Percentiles rank a stretch among this genome's conserved stretches.
Evolutionary conservation across 2,113 vertebrate genomes (phyloP).

Genomic region (Sitta europaea): DNA sequence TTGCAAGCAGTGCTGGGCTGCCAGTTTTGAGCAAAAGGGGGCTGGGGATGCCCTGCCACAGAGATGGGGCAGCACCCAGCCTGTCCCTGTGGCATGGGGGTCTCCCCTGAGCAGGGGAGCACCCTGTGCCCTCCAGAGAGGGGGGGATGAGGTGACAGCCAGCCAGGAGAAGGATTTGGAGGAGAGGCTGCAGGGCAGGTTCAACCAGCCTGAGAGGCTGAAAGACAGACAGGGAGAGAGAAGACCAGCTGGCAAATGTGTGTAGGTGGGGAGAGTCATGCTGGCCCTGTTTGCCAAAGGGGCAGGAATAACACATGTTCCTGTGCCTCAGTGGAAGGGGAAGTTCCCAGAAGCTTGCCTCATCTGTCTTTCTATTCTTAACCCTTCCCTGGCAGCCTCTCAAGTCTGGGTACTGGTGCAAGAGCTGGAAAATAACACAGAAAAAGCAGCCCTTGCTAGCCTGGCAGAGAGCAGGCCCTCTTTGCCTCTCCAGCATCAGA

Average conservation of each 20-base stretch:
- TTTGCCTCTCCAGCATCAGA: neutral
- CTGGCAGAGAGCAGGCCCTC: neutral
- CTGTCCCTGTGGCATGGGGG: neutral
- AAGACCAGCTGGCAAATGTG: neutral
- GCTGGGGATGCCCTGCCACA: fast-evolving
- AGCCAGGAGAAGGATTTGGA: neutral
- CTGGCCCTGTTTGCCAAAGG: neutral
- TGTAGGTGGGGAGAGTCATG: slow-evolving; percentile 19
- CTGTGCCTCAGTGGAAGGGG: neutral
- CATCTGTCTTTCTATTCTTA: slow-evolving; percentile 45
- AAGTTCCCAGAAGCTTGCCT: slow-evolving; percentile 54
- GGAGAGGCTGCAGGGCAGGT: neutral
- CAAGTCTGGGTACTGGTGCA: neutral
- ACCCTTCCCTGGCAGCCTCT: neutral
- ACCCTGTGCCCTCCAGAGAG: neutral
- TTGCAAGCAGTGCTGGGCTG: neutral
- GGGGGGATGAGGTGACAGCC: neutral
- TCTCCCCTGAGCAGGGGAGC: fast-evolving
- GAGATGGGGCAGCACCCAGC: neutral
- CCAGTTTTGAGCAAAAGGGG: neutral
- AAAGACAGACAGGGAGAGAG: neutral
- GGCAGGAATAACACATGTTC: slow-evolving; percentile 35
- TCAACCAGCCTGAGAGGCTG: neutral
- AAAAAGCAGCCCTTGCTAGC: neutral
- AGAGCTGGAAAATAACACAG: neutral